These are phyloP conservation scores for Noturus placidus DNA, from an alignment of 2,113 vertebrate genomes.

Conservation along the genomic window DNA sequence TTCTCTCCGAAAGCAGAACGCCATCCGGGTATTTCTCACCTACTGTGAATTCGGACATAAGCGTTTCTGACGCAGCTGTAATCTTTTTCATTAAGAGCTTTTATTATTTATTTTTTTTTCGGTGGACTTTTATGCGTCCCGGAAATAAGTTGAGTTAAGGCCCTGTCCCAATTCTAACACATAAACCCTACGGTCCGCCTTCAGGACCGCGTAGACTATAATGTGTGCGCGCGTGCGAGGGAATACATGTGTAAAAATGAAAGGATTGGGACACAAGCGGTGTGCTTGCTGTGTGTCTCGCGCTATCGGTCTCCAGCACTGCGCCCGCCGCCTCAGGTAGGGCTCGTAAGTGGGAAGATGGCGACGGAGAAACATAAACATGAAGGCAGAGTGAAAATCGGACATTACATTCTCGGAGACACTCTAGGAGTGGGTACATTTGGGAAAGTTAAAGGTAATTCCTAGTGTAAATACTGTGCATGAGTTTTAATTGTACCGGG, in stretches of 20 bases:
- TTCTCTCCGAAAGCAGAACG: too few relatives aligned
- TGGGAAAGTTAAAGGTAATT: slow-evolving; percentile 93
- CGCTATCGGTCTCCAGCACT: neutral
- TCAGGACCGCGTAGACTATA: neutral
- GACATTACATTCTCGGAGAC: slow-evolving; percentile 93
- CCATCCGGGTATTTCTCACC: too few relatives aligned
- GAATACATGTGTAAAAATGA: neutral
- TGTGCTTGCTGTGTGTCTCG: neutral
- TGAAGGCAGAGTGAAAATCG: slow-evolving; percentile 95
- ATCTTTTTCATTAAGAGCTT: neutral
- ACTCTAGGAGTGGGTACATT: slow-evolving; percentile 96
- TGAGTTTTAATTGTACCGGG: neutral
- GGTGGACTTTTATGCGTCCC: neutral
- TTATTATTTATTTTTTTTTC: neutral
- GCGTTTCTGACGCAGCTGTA: too few relatives aligned
- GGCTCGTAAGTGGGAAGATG: slow-evolving; percentile 85
- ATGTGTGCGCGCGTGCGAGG: neutral
- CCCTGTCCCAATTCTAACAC: neutral
- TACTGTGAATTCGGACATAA: too few relatives aligned
- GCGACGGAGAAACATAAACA: slow-evolving; percentile 93
- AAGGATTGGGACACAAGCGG: slow-evolving; percentile 2
- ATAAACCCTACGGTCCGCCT: neutral
- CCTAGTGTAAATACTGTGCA: neutral
- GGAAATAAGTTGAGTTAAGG: neutral
- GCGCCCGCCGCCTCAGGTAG: slow-evolving; percentile 68